Base-by-base conservation (phyloP, 1,140 invertebrate genomes). In the Condylostylus longicornis region DNA sequence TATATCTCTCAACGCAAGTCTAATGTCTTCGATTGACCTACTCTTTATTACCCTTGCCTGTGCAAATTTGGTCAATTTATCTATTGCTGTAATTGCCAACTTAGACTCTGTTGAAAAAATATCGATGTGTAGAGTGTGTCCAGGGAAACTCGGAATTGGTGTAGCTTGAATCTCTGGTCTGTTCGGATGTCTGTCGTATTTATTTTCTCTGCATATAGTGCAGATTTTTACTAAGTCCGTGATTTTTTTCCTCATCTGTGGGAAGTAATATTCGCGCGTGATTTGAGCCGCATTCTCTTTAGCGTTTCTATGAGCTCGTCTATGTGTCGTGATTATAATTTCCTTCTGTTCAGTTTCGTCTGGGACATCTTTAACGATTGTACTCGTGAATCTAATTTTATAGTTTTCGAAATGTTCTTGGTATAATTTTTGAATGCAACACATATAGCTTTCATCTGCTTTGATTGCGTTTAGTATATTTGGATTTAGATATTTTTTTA, bases 31-130 rank as follows among this genome's bases (percentile, higher is more conserved):
- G 5, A 19, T 37, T 8, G 43, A 21, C 37, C n/a, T n/a, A n/a
- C n/a, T n/a, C n/a, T n/a, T n/a, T n/a, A n/a, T n/a, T n/a, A n/a
- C n/a, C n/a, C n/a, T n/a, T n/a, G n/a, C n/a, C n/a, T n/a, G n/a
- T 15, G 13, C 36, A 25, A 42, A 38, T 35, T 38, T 42, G 4
- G 36, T 35, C 23, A 37, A 42, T 28, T 42, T 42, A 19, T 42
- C 40, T 8, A 37, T 14, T n/a, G n/a, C n/a, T n/a, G 14, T 29
- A 37, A 14, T 8, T 25, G 1, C 37, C n/a, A 27, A 33, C 37
- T 32, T 42, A 27, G 10, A 33, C 35, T 10, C 21, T 20, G 9
- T 31, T 4, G 7, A 42, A 17, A 42, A 18, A 6, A 37, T 42
- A 28, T 37, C 37, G 1, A 37, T 32, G 21, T 35, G 39, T 2